These are phyloP conservation scores for Nasonovia ribisnigri DNA, from an alignment of 2,888 invertebrate genomes.

Conservation along the genomic window DNA sequence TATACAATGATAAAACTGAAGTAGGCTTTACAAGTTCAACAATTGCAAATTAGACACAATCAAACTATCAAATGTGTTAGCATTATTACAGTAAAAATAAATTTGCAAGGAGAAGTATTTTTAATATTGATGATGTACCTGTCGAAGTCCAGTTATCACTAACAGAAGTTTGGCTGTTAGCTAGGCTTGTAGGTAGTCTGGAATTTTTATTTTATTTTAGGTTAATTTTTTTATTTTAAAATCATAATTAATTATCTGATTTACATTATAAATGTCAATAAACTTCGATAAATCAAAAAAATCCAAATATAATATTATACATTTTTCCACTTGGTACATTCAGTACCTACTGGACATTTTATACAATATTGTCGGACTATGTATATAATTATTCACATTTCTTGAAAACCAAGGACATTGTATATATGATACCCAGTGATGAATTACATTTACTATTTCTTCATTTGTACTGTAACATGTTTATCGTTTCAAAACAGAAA, in stretches of 20 bases:
- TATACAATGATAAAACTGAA: no score
- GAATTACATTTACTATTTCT: background rate
- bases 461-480: background rate
- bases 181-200: no score
- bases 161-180: background rate
- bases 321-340: background rate
- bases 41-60: no score
- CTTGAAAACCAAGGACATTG: background rate
- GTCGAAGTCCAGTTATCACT: background rate
- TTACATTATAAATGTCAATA: background rate
- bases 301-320: background rate
- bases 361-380: background rate
- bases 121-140: background rate
- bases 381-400: background rate
- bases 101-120: background rate
- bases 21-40: no score
- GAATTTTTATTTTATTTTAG: background rate
- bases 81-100: background rate
- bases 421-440: background rate
- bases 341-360: background rate
- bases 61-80: no score
- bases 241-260: background rate
- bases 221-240: background rate
- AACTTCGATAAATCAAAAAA: background rate
- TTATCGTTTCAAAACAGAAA: background rate